Base-by-base conservation (phyloP, 2,797 vertebrate genomes). In the Sebastes melanostomus region DNA sequence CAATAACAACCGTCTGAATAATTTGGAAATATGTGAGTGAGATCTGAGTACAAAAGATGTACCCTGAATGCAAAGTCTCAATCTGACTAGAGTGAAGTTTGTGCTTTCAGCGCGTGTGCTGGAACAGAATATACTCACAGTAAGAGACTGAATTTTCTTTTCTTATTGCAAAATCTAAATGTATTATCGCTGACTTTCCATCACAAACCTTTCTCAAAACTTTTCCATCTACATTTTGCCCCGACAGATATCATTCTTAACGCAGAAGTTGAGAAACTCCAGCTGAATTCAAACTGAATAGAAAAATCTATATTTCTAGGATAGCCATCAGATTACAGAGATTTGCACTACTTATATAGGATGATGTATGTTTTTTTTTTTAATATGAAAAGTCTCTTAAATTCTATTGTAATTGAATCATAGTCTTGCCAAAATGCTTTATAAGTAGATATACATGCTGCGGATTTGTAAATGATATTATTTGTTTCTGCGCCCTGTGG, bases 291-390 rank as follows among this genome's bases (percentile, higher is more conserved):
- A 73, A 63, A 62, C 36, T 36, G 12, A 77, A 55, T 12, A 29
- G 30, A 25, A 77, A 68, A 55, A 38, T 42, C 13, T 14, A 29
- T 2, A 34, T 34, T 55, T 74, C 50, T 55, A 59, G 24, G 25
- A 27, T 54, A 71, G 38, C 38, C 54, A 78, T 30, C 30, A 67
- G 38, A 74, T 71, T 27, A 55, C 30, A 68, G 46, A 70, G 2
- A 72, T 75, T 84, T 86, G 78, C 82, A 87, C 80, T 84, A 81
- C 32, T 38, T 24, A 58, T 24, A 58, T 66, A 54, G 54, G 29
- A 76, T 46, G 18, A 32, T 58, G 20, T 69, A 58, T 58, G 24
- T 5, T 68, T 59, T 66, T 75, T 75, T 78, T 69, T 18, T 4
- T 8, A 52, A 29, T 52, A 66, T 54, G 65, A 77, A 66, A 69